Base-by-base conservation (phyloP, 1,140 invertebrate species). In the Drosophila pandora region DNA sequence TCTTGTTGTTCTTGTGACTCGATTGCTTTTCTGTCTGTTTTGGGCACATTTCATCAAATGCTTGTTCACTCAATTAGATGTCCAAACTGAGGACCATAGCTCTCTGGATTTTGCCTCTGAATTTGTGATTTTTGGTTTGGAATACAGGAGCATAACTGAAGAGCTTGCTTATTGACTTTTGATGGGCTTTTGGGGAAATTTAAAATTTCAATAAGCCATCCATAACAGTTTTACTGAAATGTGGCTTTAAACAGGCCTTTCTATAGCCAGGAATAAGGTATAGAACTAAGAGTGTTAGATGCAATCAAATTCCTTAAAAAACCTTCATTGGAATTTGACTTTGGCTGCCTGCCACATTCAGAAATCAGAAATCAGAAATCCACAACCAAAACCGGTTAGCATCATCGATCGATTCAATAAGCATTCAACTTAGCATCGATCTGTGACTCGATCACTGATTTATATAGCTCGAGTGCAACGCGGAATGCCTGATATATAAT, bases 1-100 rank as follows among this genome's bases (percentile, higher is more conserved):
- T 48, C 10, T 52, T 25, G 12, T 21, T 17, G 28, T 9, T 48
- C 21, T 47, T 21, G n/a, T 5, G 23, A 23, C 30, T 68, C 49
- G 64, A 70, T 70, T 69, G 67, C 67, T 70, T 70, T 32, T 70
- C 67, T 69, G 64, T 49, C 64, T 69, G 64, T 49, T 70, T 57
- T 49, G 52, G 63, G 34, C 63, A 69, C 67, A 70, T 70, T 70
- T 49, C 67, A 70, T 69, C 63, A 69, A 69, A 48, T 48, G 50
- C 65, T 23, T 57, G 65, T 55, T 69, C 63, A 68, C 65, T 70
- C 67, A 69, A 69, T 69, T 69, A 69, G 67, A 69, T 70, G 65
- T 48, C 56, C 63, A 48, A 69, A 69, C 65, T 37, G 50, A 56
- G 65, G 63, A 69, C 65, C 65, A 69, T 69, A 56, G 54, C 64